Percentiles rank a stretch among this genome's conserved stretches.
These are phyloP conservation scores for Poecilia velifera DNA, from an alignment of 2,797 vertebrate species.

Conservation along the genomic window DNA sequence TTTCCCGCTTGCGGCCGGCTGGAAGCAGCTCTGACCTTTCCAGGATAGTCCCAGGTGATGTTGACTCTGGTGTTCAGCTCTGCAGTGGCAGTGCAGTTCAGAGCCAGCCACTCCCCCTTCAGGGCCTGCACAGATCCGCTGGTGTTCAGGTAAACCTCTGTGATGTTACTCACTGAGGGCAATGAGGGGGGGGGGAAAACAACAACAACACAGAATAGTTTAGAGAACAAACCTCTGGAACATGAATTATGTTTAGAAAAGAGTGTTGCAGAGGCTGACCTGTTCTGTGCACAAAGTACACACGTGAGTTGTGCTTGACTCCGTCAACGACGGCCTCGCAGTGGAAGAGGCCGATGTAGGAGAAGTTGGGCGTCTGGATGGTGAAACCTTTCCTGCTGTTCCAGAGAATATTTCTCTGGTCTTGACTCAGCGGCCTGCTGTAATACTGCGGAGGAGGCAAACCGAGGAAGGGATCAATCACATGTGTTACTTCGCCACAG, in stretches of 20 bases:
- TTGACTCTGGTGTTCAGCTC: conserved; percentile 91
- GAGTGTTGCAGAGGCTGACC: conserved; percentile 76
- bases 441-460: conserved; percentile 33
- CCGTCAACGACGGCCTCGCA: conserved; percentile 83
- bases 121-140: conserved; percentile 82
- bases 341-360: conserved; percentile 86
- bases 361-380: conserved; percentile 85
- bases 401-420: conserved; percentile 89
- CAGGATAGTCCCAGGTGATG: conserved; percentile 92
- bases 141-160: conserved; percentile 84
- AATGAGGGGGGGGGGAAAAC: neutral
- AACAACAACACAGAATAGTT: neutral
- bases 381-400: conserved; percentile 89
- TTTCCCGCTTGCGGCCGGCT: neutral
- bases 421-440: conserved; percentile 72
- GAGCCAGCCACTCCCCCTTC: conserved; percentile 81
- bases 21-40: conserved; percentile 82
- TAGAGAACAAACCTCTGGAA: neutral
- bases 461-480: conserved; percentile 23
- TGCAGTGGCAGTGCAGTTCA: conserved; percentile 90
- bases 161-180: conserved; percentile 87
- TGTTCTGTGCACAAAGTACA: conserved; percentile 85
- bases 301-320: conserved; percentile 72
- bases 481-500: neutral
- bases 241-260: neutral